Evolutionary conservation across 2,113 vertebrate species (phyloP).

Genomic region (Oplegnathus fasciatus): DNA sequence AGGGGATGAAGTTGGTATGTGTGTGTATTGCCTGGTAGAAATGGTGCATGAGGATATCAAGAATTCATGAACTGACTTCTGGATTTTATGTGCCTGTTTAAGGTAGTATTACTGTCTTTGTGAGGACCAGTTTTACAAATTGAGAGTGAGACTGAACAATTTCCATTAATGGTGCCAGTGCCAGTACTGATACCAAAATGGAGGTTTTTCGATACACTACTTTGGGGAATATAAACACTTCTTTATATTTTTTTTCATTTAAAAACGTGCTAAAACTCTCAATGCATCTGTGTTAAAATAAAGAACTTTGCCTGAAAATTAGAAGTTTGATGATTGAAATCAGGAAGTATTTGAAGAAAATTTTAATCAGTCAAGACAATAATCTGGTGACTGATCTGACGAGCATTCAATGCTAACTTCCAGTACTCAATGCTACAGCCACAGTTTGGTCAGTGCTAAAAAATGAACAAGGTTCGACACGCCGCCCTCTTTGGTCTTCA

Average conservation of each 20-base stretch:
- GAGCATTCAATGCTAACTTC: not conserved
- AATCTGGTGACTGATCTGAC: not conserved
- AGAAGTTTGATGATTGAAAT: not conserved
- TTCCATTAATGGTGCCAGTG: not conserved
- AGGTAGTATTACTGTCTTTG: not conserved
- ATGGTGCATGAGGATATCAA: not conserved
- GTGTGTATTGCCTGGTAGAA: slow-evolving; percentile 16
- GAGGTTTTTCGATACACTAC: not conserved
- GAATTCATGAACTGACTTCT: not conserved
- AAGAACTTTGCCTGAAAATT: too few relatives aligned
- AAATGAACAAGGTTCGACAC: not conserved
- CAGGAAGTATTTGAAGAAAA: not conserved
- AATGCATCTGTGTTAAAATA: not conserved
- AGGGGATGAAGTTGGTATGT: slow-evolving; percentile 18
- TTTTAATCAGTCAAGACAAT: not conserved
- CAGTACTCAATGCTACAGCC: not conserved
- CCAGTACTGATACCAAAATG: not conserved
- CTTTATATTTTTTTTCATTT: not conserved
- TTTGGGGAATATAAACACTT: not conserved
- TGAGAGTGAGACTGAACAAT: not conserved
- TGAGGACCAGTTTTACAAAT: not conserved
- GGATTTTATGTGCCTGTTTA: not conserved
- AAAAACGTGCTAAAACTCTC: not conserved
- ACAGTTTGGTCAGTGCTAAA: not conserved
- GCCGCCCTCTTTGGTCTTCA: not conserved